phyloP scores from a whole-genome alignment of 2,113 vertebrate species.

The human (Homo sapiens) region DNA sequence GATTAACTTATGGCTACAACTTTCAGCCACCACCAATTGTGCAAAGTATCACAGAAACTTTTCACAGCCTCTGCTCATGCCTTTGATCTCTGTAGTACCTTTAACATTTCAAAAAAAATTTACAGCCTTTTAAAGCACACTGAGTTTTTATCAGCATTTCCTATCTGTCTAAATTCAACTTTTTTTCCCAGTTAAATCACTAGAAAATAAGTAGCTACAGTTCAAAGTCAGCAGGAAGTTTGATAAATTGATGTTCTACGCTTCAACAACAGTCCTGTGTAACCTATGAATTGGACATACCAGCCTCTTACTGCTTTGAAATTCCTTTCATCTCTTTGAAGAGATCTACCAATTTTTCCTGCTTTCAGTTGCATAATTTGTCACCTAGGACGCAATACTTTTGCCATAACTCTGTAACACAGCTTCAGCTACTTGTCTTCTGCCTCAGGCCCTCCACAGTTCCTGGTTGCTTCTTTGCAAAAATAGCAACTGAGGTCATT shows the following conservation, averaged over 20 bases:
- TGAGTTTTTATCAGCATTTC: constrained; percentile 27
- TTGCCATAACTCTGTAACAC: background rate
- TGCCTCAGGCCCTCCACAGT: background rate
- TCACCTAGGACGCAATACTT: background rate
- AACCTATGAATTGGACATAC: background rate
- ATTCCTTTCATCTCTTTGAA: constrained; percentile 29
- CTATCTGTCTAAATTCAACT: background rate
- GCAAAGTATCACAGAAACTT: background rate
- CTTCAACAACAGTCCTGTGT: background rate
- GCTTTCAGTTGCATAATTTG: background rate
- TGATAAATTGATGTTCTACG: background rate
- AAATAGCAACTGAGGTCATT: background rate
- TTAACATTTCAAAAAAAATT: background rate
- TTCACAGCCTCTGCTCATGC: background rate
- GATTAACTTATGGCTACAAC: background rate
- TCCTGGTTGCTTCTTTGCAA: background rate
- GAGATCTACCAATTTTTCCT: background rate
- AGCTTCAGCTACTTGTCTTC: background rate
- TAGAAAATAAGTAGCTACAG: background rate
- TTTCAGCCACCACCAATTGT: background rate
- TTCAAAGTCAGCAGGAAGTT: background rate
- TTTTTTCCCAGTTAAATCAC: background rate
- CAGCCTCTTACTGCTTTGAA: background rate
- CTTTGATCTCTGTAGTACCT: background rate
- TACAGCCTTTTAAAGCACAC: background rate